Percentiles rank a stretch among this genome's conserved stretches.
Conservation (phyloP, 2,888 invertebrate genomes). For the Merodon equestris region DNA sequence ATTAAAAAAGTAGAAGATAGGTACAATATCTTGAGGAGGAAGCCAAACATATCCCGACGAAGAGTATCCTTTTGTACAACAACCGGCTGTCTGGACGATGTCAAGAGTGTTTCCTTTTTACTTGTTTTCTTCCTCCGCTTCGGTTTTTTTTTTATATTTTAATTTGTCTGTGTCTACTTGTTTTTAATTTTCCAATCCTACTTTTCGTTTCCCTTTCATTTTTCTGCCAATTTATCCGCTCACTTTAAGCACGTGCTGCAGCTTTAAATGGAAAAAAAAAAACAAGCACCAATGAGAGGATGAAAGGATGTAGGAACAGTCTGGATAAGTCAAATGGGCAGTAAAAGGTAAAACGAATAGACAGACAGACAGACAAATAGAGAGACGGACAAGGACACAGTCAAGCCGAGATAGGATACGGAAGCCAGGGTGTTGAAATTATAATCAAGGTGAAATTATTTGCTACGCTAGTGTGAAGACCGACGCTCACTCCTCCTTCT, state of each 20-base stretch:
- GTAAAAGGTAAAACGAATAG: constrained; percentile 37
- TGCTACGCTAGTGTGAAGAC: constrained; percentile 36
- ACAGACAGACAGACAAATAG: neutral
- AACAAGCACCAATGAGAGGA: too few species aligned
- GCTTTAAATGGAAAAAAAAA: constrained; percentile 25
- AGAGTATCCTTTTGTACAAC: constrained; percentile 22
- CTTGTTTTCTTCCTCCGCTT: constrained; percentile 4
- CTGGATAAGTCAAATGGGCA: constrained; percentile 49
- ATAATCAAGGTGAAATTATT: constrained; percentile 59
- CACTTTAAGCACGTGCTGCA: constrained; percentile 37
- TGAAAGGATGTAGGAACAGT: neutral
- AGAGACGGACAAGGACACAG: neutral
- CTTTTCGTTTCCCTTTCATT: constrained; percentile 49
- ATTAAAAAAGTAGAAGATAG: constrained; percentile 33
- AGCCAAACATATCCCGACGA: constrained; percentile 56
- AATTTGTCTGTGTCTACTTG: constrained; percentile 41
- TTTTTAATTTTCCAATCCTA: constrained; percentile 58
- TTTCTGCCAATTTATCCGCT: constrained; percentile 3
- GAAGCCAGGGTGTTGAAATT: constrained; percentile 53
- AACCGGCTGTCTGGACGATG: constrained; percentile 53
- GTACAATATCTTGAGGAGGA: constrained; percentile 42
- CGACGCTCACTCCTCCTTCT: too few species aligned
- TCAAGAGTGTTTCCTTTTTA: constrained; percentile 52
- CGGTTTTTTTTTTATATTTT: constrained; percentile 1
- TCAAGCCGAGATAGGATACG: constrained; percentile 3